These are phyloP conservation scores for Liopterus haemorrhoidalis DNA, from an alignment of 2,888 invertebrate species.

Conservation along the genomic window DNA sequence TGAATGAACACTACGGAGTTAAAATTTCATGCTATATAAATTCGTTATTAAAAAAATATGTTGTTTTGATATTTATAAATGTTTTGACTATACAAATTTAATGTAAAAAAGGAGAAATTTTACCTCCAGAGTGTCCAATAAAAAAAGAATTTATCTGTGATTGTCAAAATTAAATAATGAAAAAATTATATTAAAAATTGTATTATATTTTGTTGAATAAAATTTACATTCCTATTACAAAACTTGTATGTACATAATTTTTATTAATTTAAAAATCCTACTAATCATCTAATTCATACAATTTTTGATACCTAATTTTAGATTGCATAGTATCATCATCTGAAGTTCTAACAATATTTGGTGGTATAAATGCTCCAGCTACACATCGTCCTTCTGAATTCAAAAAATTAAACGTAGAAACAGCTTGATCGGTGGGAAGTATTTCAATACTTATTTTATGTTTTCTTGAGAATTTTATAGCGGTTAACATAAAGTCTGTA, in stretches of 20 bases:
- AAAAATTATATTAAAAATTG: too few species aligned
- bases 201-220: neutral
- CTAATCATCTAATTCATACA: constrained; percentile 62
- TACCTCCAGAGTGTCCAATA: too few species aligned
- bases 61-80: too few species aligned
- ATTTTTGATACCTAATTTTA: constrained; percentile 52
- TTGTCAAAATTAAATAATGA: too few species aligned
- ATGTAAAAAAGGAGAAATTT: too few species aligned
- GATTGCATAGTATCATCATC: constrained; percentile 56
- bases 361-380: constrained; percentile 66
- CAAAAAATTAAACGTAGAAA: constrained; percentile 86
- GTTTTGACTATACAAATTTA: too few species aligned
- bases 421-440: constrained; percentile 75
- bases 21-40: too few species aligned
- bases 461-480: constrained; percentile 48
- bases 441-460: constrained; percentile 70
- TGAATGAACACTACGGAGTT: too few species aligned
- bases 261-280: neutral
- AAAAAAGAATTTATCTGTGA: too few species aligned
- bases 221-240: neutral
- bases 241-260: neutral
- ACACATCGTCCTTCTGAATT: constrained; percentile 71
- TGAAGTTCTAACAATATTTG: constrained; percentile 48
- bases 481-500: constrained; percentile 41
- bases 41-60: too few species aligned